Percentiles rank a stretch among this genome's conserved stretches.
Evolutionary conservation across 2,888 invertebrate genomes (phyloP).

Genomic region (Bhutanitis thaidina): DNA sequence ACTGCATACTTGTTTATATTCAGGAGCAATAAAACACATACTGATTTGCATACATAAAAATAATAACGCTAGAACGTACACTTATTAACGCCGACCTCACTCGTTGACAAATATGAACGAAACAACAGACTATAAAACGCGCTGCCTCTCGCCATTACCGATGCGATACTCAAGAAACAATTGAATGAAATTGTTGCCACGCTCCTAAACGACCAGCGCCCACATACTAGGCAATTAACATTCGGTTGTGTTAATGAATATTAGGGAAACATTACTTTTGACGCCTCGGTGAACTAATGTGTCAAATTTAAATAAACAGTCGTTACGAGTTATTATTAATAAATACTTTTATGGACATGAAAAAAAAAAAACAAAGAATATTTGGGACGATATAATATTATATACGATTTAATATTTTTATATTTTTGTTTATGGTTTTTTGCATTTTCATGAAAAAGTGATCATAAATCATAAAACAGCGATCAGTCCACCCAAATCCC

Average conservation of each 20-base stretch:
- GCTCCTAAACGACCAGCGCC: constrained; percentile 5
- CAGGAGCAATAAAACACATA: constrained; percentile 3
- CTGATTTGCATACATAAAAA: constrained; percentile 10
- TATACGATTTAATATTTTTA: too few relatives aligned
- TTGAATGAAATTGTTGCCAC: constrained; percentile 14
- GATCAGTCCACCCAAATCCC: too few relatives aligned
- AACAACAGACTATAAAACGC: constrained; percentile 12
- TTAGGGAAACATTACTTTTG: constrained; percentile 14
- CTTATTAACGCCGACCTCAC: constrained; percentile 8
- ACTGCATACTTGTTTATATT: too few relatives aligned
- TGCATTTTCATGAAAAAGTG: too few relatives aligned
- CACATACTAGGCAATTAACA: constrained; percentile 21
- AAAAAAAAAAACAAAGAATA: too few relatives aligned
- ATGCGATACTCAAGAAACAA: constrained; percentile 11
- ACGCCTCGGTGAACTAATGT: neutral
- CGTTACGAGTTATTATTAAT: too few relatives aligned
- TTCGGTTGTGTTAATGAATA: constrained; percentile 11
- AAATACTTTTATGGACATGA: too few relatives aligned
- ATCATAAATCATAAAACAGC: too few relatives aligned
- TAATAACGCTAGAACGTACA: neutral
- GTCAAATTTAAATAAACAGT: neutral
- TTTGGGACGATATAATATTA: too few relatives aligned
- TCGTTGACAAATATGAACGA: constrained; percentile 11
- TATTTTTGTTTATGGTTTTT: too few relatives aligned
- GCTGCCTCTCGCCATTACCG: neutral